Evolutionary conservation across 2,797 vertebrate species (phyloP).

Genomic region (Gallinago stenura): DNA sequence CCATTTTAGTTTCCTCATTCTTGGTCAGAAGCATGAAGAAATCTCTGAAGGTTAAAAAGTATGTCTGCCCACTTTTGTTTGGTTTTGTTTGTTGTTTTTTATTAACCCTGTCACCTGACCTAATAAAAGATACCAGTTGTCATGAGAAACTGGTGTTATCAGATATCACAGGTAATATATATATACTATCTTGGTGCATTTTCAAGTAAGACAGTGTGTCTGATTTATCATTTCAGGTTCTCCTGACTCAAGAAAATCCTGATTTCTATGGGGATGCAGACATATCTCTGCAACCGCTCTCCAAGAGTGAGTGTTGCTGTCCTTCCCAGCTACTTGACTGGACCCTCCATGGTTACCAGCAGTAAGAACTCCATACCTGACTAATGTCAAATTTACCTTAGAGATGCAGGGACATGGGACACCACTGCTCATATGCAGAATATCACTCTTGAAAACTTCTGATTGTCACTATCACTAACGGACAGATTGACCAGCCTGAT

Average conservation of each 20-base stretch:
- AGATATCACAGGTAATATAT: neutral
- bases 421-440: neutral
- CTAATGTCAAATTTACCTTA: neutral
- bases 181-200: neutral
- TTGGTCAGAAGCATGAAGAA: neutral
- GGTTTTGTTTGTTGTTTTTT: neutral
- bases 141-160: neutral
- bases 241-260: neutral
- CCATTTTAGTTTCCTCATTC: neutral
- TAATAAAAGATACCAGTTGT: neutral
- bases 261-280: neutral
- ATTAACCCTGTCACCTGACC: neutral
- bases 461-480: neutral
- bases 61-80: neutral
- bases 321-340: neutral
- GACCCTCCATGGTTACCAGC: neutral
- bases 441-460: neutral
- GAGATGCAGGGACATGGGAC: neutral
- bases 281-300: neutral
- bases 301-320: neutral
- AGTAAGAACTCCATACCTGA: neutral
- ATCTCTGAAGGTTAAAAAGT: neutral
- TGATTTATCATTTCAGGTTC: neutral
- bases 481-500: neutral
- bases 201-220: neutral